Conservation (phyloP, 2,113 vertebrate genomes). For the Thunnus maccoyii region DNA sequence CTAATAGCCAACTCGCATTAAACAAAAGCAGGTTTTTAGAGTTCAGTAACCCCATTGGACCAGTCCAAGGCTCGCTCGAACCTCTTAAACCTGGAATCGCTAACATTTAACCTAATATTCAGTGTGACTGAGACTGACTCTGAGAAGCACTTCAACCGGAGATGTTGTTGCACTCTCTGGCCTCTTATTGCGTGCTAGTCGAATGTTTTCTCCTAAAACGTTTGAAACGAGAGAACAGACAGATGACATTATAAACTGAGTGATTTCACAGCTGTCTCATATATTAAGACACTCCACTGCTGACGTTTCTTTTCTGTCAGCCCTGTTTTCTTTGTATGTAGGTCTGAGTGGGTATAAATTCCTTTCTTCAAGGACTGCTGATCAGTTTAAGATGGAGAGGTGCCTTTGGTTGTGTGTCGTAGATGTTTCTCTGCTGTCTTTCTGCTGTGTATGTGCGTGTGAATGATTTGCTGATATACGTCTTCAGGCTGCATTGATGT, state of each 20-base stretch:
- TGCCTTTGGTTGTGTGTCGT: conserved; percentile 72
- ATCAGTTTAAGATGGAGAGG: conserved; percentile 38
- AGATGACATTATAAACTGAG: background rate
- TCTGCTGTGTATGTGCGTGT: conserved; percentile 16
- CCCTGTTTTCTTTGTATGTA: background rate
- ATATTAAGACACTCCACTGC: conserved; percentile 45
- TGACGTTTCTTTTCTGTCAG: conserved; percentile 3
- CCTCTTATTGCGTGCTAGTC: conserved; percentile 2
- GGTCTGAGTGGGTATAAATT: conserved; percentile 9
- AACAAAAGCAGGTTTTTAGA: conserved; percentile 9
- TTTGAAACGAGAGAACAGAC: background rate
- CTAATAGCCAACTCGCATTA: background rate
- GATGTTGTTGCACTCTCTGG: conserved; percentile 18
- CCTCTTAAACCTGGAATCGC: conserved; percentile 10
- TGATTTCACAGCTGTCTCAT: conserved; percentile 10
- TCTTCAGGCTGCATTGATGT: conserved; percentile 49
- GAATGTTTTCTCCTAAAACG: too few relatives aligned
- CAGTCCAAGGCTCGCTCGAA: background rate
- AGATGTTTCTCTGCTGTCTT: conserved; percentile 51
- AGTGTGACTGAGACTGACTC: background rate
- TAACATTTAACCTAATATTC: background rate
- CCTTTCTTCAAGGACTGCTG: conserved; percentile 30
- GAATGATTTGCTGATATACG: conserved; percentile 38
- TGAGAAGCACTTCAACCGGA: background rate
- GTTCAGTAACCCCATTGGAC: background rate